Conservation (phyloP, 2,113 vertebrate genomes). For the Mystacornis crossleyi region DNA sequence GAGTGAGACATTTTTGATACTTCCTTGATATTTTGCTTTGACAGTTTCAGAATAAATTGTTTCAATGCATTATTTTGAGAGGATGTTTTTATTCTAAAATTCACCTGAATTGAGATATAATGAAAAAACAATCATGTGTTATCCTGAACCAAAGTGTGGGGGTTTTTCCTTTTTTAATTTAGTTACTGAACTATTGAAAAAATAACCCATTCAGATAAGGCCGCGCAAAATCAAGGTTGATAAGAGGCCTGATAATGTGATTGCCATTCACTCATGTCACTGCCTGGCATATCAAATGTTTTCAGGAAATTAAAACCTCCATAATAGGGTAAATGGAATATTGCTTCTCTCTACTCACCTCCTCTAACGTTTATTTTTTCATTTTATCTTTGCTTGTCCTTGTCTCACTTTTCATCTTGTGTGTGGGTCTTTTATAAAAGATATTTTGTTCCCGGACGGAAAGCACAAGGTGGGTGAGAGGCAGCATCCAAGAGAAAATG, state of each 20-base stretch:
- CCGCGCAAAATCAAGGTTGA: background rate
- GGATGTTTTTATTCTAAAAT: background rate
- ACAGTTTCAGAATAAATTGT: conserved; percentile 4
- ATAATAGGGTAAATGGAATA: background rate
- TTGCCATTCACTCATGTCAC: background rate
- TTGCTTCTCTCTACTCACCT: background rate
- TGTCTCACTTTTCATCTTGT: conserved; percentile 12
- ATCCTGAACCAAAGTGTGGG: background rate
- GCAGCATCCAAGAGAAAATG: background rate
- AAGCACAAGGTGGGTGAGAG: background rate
- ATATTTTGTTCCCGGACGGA: background rate
- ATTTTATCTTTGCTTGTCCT: background rate
- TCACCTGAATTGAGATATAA: background rate
- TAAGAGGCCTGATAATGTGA: background rate
- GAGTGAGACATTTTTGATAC: background rate
- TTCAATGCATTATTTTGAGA: background rate
- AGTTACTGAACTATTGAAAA: background rate
- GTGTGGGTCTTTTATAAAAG: background rate
- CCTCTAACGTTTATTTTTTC: background rate
- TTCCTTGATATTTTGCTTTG: background rate
- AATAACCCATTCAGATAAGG: background rate
- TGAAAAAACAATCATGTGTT: background rate
- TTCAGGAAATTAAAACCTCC: conserved; percentile 62
- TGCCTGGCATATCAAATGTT: background rate
- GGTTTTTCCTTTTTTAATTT: background rate